These are phyloP conservation scores for Hypena proboscidalis DNA, from an alignment of 2,888 invertebrate genomes.

Conservation along the genomic window DNA sequence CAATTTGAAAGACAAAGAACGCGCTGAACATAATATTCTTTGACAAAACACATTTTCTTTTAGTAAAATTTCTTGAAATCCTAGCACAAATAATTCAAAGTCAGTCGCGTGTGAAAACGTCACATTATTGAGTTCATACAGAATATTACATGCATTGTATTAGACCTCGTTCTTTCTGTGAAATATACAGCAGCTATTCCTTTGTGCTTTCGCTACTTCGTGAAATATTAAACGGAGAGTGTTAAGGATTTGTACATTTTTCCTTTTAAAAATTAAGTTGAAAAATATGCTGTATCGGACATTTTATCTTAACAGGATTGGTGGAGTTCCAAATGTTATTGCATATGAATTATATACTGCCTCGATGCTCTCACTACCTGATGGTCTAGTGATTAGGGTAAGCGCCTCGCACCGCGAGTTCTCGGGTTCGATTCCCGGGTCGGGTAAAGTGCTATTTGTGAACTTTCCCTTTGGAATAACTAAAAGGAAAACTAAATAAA, in stretches of 20 bases:
- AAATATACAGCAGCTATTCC: constrained; percentile 36
- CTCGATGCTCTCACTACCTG: too few relatives aligned
- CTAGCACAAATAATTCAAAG: constrained; percentile 41
- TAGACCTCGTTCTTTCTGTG: constrained; percentile 22
- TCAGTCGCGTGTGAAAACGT: constrained; percentile 45
- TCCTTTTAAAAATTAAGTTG: constrained; percentile 33
- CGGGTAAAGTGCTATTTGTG: too few relatives aligned
- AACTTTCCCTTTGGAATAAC: too few relatives aligned
- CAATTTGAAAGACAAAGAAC: constrained; percentile 9
- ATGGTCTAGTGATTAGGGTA: too few relatives aligned
- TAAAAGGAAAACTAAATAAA: too few relatives aligned
- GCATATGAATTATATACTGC: neutral
- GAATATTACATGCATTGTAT: constrained; percentile 47
- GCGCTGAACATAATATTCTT: constrained; percentile 45
- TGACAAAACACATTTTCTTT: constrained; percentile 52
- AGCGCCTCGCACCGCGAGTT: too few relatives aligned
- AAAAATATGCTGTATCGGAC: constrained; percentile 20
- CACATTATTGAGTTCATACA: constrained; percentile 42
- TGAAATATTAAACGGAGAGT: constrained; percentile 37
- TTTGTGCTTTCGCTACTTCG: constrained; percentile 35
- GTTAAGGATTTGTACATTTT: constrained; percentile 33
- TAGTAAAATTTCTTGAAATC: constrained; percentile 23
- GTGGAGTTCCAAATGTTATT: neutral
- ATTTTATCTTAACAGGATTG: constrained; percentile 1
- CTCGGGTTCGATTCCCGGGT: too few relatives aligned